Base-by-base conservation (phyloP, 2,797 vertebrate genomes). In the Gymnoscopelus braueri region DNA sequence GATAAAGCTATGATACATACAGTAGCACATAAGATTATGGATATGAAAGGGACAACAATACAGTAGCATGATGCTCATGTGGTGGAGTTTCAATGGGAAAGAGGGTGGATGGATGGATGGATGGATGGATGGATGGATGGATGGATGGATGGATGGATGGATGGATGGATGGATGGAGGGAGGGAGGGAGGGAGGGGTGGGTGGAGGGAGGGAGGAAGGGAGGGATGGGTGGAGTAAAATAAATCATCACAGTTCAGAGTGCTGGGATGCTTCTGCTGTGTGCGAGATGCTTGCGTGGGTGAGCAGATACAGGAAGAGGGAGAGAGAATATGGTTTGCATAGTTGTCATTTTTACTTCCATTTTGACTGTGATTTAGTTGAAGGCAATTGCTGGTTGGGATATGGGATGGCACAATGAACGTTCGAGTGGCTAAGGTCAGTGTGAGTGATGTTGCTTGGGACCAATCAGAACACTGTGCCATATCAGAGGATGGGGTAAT, bases 241-340 rank as follows among this genome's bases (percentile, higher is more conserved):
- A 8, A 44, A 44, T 44, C 2, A 68, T 68, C 48, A 75, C 55
- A 79, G 26, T 70, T 68, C 66, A 67, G 56, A 73, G 62, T 56
- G 69, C 67, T 63, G 72, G 72, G 78, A 79, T 75, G 78, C 59
- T 58, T 64, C 5, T 15, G 59, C 58, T 69, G n/a, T 23, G 55
- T 29, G 47, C 62, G 53, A 77, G 74, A 67, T 74, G 67, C 29
- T 68, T 63, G 32, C 75, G 64, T 47, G 39, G 61, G 72, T 69
- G 77, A 80, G 44, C 29, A 73, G 58, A 65, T 48, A 71, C 52
- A 73, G 74, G 78, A 60, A 64, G 75, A 77, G 69, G 75, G 74
- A 79, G 68, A 66, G 70, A 77, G 59, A 69, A 47, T 32, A 86
- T 87, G 84, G 82, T 88, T 84, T 79, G 87, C 67, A 77, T 84